Base-by-base conservation (phyloP, 2,888 invertebrate genomes). In the Cylloceria caligata region DNA sequence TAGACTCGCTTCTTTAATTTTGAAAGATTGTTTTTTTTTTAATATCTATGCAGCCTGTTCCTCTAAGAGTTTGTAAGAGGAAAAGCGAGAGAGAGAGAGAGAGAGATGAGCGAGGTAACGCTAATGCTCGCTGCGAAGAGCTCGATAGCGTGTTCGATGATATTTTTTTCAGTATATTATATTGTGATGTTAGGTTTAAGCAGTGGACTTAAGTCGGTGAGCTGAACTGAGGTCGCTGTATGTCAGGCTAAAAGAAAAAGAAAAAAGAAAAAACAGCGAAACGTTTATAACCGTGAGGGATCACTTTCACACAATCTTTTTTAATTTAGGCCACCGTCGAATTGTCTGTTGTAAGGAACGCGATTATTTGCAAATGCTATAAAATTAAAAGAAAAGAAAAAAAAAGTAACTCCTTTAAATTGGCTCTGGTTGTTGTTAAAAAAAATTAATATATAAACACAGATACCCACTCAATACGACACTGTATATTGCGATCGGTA, bases 161-260 rank as follows among this genome's bases (percentile, higher is more conserved):
- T 62, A 55, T 80, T 81, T 74, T 84, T 90, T 91, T 90, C 89
- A 88, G 88, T 91, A 89, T 90, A 89, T 90, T 91, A 90, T 90
- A 92, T 92, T 92, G 92, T 92, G 92, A 92, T 92, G 91, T 92
- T 92, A 92, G 91, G 89, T 90, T 81, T 92, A 92, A 92, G 91
- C 89, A 88, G 89, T 89, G 91, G 85, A 90, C 87, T 88, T 89
- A 88, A 88, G 89, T 87, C 88, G 88, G 89, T 87, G 89, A 91
- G 87, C 85, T 89, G 88, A 87, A 88, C 89, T 90, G 92, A 91
- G 91, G 92, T 92, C 91, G 92, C 90, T 92, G 92, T 90, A 34
- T 89, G 91, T 87, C 87, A 86, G 86, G 89, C 84, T 82, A 80
- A 67, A 27, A 72, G 39, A 64, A 42, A 65, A 72, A 62, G 24